Conservation (phyloP, 2,888 invertebrate species). For the Athripsodes cinereus region DNA sequence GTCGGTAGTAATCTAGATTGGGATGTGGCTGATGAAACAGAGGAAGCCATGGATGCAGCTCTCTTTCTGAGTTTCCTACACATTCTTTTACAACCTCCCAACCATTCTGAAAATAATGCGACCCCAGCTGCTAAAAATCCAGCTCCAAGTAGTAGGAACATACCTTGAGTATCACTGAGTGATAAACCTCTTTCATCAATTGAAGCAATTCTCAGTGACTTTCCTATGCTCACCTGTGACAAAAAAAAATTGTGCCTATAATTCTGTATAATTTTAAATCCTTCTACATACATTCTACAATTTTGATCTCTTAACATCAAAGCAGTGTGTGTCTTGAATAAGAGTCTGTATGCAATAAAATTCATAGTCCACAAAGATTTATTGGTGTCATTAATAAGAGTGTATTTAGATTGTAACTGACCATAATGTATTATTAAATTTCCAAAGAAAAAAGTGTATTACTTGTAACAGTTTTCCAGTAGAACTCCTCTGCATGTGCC, state of each 20-base stretch:
- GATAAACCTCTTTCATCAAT: slow-evolving; percentile 69
- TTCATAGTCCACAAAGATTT: too few relatives aligned
- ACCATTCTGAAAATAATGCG: slow-evolving; percentile 62
- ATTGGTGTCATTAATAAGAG: too few relatives aligned
- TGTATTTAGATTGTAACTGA: too few relatives aligned
- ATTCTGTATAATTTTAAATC: too few relatives aligned
- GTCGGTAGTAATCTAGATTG: slow-evolving; percentile 19
- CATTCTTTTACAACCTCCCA: slow-evolving; percentile 60
- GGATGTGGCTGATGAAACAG: slow-evolving; percentile 8
- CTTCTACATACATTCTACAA: too few relatives aligned
- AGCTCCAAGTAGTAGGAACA: slow-evolving; percentile 67
- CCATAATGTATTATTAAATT: neutral
- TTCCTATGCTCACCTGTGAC: slow-evolving; percentile 42
- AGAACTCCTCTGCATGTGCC: slow-evolving; percentile 60
- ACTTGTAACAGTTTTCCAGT: slow-evolving; percentile 61
- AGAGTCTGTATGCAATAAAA: too few relatives aligned
- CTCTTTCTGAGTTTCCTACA: slow-evolving; percentile 39
- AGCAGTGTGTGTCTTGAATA: too few relatives aligned
- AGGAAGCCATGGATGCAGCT: slow-evolving; percentile 6
- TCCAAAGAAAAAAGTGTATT: slow-evolving; percentile 13
- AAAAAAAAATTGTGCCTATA: too few relatives aligned
- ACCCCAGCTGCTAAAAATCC: slow-evolving; percentile 61
- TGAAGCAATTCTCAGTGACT: slow-evolving; percentile 38
- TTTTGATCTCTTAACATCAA: too few relatives aligned
- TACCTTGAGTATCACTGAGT: slow-evolving; percentile 75